phyloP scores from a whole-genome alignment of 1,140 invertebrate genomes.

The Trachymyrmex cornetzi region DNA sequence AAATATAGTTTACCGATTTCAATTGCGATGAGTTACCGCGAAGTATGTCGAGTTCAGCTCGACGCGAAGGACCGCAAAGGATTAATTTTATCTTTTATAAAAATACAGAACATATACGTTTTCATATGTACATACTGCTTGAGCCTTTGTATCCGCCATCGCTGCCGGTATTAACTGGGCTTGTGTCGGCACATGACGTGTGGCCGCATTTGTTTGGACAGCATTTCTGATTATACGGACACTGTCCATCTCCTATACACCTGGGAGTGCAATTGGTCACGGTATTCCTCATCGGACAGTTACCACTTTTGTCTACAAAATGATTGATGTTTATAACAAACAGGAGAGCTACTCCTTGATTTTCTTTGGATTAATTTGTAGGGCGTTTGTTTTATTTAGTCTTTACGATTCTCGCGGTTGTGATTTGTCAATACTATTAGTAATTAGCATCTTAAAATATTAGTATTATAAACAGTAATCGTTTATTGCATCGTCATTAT shows the following conservation, averaged over 20 bases:
- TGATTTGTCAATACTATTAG: not conserved
- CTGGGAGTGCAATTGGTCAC: conserved; percentile 89
- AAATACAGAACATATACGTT: conserved; percentile 41
- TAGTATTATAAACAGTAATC: not conserved
- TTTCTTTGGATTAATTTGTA: not conserved
- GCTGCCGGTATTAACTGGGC: conserved; percentile 82
- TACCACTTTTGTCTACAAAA: conserved; percentile 80
- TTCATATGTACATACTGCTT: conserved; percentile 65
- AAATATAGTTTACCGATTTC: not conserved
- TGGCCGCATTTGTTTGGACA: conserved; percentile 90
- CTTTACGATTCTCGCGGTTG: not conserved
- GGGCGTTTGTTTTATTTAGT: not conserved
- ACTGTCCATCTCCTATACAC: conserved; percentile 89
- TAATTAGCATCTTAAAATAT: not conserved
- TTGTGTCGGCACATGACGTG: conserved; percentile 88
- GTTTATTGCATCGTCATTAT: not conserved
- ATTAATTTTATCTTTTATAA: not conserved
- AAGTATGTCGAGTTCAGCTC: not conserved
- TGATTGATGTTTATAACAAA: not conserved
- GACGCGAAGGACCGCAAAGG: not conserved
- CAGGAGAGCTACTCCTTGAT: not conserved
- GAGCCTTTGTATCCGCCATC: conserved; percentile 79
- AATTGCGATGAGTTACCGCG: not conserved
- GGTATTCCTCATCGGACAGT: conserved; percentile 89
- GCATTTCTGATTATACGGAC: conserved; percentile 89